Evolutionary conservation across 2,888 invertebrate species (phyloP).

Genomic region (Lycaena phlaeas): DNA sequence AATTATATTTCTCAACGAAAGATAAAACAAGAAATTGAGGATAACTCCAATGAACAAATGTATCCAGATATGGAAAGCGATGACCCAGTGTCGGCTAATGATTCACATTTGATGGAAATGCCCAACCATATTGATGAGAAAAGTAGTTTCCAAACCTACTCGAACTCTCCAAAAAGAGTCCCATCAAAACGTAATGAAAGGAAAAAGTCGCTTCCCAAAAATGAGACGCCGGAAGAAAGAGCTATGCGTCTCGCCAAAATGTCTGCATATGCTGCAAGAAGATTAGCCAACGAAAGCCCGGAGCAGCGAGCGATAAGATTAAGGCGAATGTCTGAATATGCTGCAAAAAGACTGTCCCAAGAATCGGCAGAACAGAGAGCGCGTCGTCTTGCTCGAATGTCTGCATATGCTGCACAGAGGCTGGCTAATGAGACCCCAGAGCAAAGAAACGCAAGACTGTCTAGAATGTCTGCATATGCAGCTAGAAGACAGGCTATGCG

Average conservation of each 20-base stretch:
- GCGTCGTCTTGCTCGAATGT: slow-evolving; percentile 53
- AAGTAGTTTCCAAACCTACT: not conserved
- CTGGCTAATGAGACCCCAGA: slow-evolving; percentile 56
- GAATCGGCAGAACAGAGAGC: slow-evolving; percentile 55
- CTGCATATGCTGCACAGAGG: slow-evolving; percentile 55
- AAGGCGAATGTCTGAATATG: slow-evolving; percentile 60
- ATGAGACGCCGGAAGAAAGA: slow-evolving; percentile 46
- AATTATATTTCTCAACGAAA: slow-evolving; percentile 22
- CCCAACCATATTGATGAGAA: not conserved
- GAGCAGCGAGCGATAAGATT: slow-evolving; percentile 49
- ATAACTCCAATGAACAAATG: slow-evolving; percentile 16
- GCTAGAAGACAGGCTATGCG: slow-evolving; percentile 52
- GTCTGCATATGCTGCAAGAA: slow-evolving; percentile 57
- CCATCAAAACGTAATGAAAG: slow-evolving; percentile 26
- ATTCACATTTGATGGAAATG: slow-evolving; percentile 28
- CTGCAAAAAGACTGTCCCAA: slow-evolving; percentile 46
- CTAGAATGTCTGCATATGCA: slow-evolving; percentile 64
- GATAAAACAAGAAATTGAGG: slow-evolving; percentile 32
- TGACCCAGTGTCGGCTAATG: slow-evolving; percentile 25
- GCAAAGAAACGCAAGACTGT: slow-evolving; percentile 43
- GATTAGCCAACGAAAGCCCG: slow-evolving; percentile 54
- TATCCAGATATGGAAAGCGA: slow-evolving; percentile 16
- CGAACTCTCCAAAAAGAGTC: not conserved
- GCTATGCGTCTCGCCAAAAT: slow-evolving; percentile 47
- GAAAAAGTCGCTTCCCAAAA: slow-evolving; percentile 28